Conservation (phyloP, 2,797 vertebrate genomes). For the Chrysocyon brachyurus region DNA sequence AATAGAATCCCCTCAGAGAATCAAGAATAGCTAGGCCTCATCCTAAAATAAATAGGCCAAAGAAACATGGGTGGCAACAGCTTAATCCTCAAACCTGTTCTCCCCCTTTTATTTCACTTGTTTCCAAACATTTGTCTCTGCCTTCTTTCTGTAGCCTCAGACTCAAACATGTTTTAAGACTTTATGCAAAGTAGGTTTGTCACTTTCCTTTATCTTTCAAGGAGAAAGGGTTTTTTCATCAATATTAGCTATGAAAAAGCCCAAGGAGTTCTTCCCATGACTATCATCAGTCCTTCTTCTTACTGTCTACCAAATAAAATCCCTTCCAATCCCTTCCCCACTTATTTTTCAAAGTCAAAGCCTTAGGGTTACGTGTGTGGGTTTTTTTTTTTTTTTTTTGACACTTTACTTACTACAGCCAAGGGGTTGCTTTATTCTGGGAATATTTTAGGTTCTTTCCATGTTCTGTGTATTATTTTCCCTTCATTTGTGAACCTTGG, state of each 20-base stretch:
- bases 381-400: background rate
- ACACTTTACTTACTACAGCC: background rate
- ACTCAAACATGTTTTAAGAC: background rate
- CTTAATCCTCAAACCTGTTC: slow-evolving; percentile 80
- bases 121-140: slow-evolving; percentile 76
- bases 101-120: slow-evolving; percentile 29
- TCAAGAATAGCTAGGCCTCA: slow-evolving; percentile 48
- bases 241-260: background rate
- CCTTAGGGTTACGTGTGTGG: background rate
- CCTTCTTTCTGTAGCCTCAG: slow-evolving; percentile 34
- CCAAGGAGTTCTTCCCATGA: background rate
- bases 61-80: slow-evolving; percentile 51
- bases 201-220: background rate
- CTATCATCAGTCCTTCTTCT: background rate
- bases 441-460: background rate
- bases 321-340: background rate
- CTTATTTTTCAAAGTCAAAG: slow-evolving; percentile 39
- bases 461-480: background rate
- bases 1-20: slow-evolving; percentile 72
- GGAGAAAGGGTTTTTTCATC: background rate
- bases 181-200: background rate
- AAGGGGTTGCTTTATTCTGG: background rate
- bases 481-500: background rate
- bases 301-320: background rate
- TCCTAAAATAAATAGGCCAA: slow-evolving; percentile 78